Base-by-base conservation (phyloP, 2,797 vertebrate species). In the Ispidina lecontei region DNA sequence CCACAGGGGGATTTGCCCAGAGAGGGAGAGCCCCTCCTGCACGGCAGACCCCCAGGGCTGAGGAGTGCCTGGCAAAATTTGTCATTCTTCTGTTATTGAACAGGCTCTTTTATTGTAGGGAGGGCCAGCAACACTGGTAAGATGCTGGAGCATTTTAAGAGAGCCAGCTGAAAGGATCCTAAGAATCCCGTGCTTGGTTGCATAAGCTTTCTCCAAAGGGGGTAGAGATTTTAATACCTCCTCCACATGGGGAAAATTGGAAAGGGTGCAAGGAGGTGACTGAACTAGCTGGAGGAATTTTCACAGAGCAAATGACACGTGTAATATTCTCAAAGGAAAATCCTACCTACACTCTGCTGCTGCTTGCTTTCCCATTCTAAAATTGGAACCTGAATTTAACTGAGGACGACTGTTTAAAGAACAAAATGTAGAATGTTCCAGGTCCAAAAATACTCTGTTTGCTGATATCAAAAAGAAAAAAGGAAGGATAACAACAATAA, bases 101-200 rank as follows among this genome's bases (percentile, higher is more conserved):
- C 25, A 3, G 4, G 20, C 9, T 77, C 21, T 80, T 69, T 26
- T 22, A 37, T 63, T 56, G 49, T 33, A 56, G 70, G 47, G 43
- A 74, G n/a, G n/a, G 33, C 25, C 47, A 72, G 83, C 14, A 47
- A 84, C n/a, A 17, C 26, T 15, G 52, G 35, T 35, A 35, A 35
- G 10, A 35, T 72, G 79, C n/a, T 3, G 56, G 79, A 70, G 35
- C 74, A 55, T 74, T 93, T 80, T 23, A 89, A 33, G 49, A 77
- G 51, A 1, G 2, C 33, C 63, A 55, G 47, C n/a, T 55, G 28
- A 14, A 77, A 55, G 65, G 31, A 52, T 56, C 51, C 5, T 14
- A 55, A 28, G 72, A 80, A 80, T 65, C 65, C 41, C 1, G 3
- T 1, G 1, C 60, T 72, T 0, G 0, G 52, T 60, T 79, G 33